phyloP scores from a whole-genome alignment of 2,888 invertebrate genomes.

The Tanaodytes sp. region DNA sequence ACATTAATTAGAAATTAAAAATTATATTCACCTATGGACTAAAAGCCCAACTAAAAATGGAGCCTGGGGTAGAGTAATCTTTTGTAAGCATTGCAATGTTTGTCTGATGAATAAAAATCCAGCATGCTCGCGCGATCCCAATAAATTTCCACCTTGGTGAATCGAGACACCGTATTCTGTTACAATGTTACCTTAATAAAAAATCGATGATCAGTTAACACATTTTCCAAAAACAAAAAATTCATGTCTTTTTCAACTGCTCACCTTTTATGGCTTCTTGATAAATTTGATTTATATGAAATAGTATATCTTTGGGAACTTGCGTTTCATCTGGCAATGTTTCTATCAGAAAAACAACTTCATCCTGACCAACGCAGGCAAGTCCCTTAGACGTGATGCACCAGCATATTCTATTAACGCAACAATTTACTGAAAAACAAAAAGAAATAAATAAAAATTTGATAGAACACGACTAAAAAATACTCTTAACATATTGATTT shows the following conservation, averaged over 20 bases:
- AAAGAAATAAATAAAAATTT: too few relatives aligned
- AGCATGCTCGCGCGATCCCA: slow-evolving; percentile 82
- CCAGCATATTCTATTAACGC: slow-evolving; percentile 82
- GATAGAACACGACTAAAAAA: too few relatives aligned
- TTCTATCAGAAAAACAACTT: slow-evolving; percentile 84
- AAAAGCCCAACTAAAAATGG: slow-evolving; percentile 86
- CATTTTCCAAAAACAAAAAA: too few relatives aligned
- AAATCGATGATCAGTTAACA: too few relatives aligned
- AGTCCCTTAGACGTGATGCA: slow-evolving; percentile 85
- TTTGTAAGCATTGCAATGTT: slow-evolving; percentile 86
- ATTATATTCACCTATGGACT: slow-evolving; percentile 77
- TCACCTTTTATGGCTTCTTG: slow-evolving; percentile 78
- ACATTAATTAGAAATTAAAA: slow-evolving; percentile 1
- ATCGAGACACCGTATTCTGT: slow-evolving; percentile 81
- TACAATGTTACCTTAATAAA: slow-evolving; percentile 81
- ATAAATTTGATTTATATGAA: slow-evolving; percentile 83
- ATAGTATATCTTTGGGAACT: slow-evolving; percentile 83
- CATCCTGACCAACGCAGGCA: slow-evolving; percentile 87
- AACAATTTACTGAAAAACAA: slow-evolving; percentile 80
- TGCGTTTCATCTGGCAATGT: slow-evolving; percentile 77
- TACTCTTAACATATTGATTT: too few relatives aligned
- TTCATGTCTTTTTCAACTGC: too few relatives aligned
- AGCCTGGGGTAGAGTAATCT: slow-evolving; percentile 81
- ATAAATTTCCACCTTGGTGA: slow-evolving; percentile 77
- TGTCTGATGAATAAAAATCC: slow-evolving; percentile 88